Base-by-base conservation (phyloP, 2,113 vertebrate genomes). In the Carassius auratus region DNA sequence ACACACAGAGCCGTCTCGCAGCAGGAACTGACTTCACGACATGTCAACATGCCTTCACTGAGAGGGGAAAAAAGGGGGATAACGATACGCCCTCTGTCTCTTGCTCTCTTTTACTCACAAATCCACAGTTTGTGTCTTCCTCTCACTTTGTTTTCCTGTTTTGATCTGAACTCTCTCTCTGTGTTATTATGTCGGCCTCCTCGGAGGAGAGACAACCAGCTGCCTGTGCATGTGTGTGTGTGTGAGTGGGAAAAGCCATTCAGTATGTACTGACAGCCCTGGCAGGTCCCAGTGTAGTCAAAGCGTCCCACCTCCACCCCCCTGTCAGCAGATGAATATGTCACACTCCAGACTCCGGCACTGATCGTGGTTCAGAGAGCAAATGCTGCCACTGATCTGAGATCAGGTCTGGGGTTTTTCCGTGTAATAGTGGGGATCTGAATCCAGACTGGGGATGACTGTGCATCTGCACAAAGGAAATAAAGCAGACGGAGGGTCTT, bases 1-100 rank as follows among this genome's bases (percentile, higher is more conserved):
- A 92, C 91, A 92, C 91, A 73, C 90, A 90, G 89, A 89, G 91
- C 91, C 90, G 30, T 76, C 84, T 91, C 92, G 89, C 92, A 91
- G 92, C 92, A 88, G 92, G 90, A 91, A 86, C 89, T 81, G 88
- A 89, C 93, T 94, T 94, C 91, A 93, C 88, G 87, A 90, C 90
- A 91, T 92, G 92, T 94, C 93, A 94, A 21, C 33, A 61, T 86
- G 84, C 62, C 84, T 57, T 77, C 78, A 77, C 42, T 61, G 79
- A 85, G 87, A 83, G 78, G 73, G 30, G 30, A 23, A 78, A 36
- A 68, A 38, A 1, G 33, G 68, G n/a, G 33, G 45, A 42, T 52
- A 66, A 66, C 3, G 45, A 66, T 55, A 73, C 48, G 76, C 57
- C 52, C 33, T 15, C 68, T 77, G 68, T 76, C 62, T 38, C 80